Base-by-base conservation (phyloP, 1,140 invertebrate species). In the Brachionus koreanus region DNA sequence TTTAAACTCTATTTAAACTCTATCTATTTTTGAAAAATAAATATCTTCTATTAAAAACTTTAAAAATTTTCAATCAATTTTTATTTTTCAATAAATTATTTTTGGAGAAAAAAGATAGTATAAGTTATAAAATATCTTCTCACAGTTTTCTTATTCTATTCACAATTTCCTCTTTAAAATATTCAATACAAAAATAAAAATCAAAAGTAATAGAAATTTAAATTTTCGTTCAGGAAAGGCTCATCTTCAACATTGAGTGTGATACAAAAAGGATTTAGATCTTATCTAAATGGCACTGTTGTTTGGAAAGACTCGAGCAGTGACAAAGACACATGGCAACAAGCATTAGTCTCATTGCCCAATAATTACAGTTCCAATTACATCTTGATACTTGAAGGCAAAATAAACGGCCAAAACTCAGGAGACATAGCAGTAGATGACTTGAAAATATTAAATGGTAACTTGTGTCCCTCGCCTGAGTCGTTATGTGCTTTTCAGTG, bases 341-440 rank as follows among this genome's bases (percentile, higher is more conserved):
- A 79, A 39, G 76, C 76, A 25, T 61, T 43, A 3, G 76, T 79
- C 12, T 79, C 76, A 10, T 23, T 79, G 12, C 76, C 76, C 16
- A 79, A 57, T 25, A 65, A 65, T 43, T 79, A 42, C 35, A 29
- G 1, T 9, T 61, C 49, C 1, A 79, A 79, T 65, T 79, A 61
- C 9, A 23, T 61, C 9, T 19, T 79, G 35, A 79, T 61, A 10
- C 29, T 82, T 16, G 69, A 82, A 12, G 82, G 65, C 25, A 52
- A 69, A 37, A 29, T 57, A 61, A 46, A 19, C 13, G 37, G 33
- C 3, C 10, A 25, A 37, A 37, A 37, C 12, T 57, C 25, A 57
- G 82, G 82, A 16, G 85, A 85, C 37, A 82, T 82, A 16, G 79
- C 35, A 9, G 19, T 82, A 12, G 82, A 82, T 39, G 82, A 82